phyloP scores from a whole-genome alignment of 2,113 vertebrate genomes.

The Alligator mississippiensis region DNA sequence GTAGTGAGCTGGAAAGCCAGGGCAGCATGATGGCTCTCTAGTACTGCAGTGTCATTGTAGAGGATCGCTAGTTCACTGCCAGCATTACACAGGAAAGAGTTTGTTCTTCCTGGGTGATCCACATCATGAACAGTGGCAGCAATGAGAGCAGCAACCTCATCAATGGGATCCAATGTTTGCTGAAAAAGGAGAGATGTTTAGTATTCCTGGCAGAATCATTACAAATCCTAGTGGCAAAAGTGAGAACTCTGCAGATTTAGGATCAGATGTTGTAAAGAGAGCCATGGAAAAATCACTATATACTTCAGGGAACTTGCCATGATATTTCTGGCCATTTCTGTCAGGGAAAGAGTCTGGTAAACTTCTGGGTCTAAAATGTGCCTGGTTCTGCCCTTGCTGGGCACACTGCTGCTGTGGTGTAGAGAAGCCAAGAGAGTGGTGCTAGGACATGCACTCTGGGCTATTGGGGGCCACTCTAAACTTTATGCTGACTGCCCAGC shows the following conservation, averaged over 20 bases:
- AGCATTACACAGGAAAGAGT: conserved; percentile 96
- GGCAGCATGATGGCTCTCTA: conserved; percentile 96
- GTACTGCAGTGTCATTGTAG: conserved; percentile 93
- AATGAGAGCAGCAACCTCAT: conserved; percentile 93
- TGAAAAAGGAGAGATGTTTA: conserved; percentile 70
- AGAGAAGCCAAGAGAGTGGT: too few species aligned
- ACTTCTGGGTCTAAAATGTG: too few species aligned
- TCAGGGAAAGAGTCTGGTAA: too few species aligned
- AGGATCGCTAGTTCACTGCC: conserved; percentile 93
- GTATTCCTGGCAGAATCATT: conserved; percentile 39
- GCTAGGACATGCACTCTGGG: too few species aligned
- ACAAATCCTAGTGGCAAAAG: conserved; percentile 47
- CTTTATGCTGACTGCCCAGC: too few species aligned
- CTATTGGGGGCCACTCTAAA: too few species aligned
- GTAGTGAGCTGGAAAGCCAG: conserved; percentile 96
- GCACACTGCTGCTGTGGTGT: too few species aligned
- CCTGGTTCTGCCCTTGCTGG: too few species aligned
- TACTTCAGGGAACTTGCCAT: not conserved
- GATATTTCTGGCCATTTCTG: not conserved
- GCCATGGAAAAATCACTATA: conserved; percentile 52
- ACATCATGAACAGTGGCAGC: conserved; percentile 95
- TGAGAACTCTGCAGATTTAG: conserved; percentile 36
- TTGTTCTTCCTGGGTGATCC: conserved; percentile 96
- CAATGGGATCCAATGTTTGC: conserved; percentile 93
- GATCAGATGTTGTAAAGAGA: conserved; percentile 33